Conservation (phyloP, 1,140 invertebrate species). For the Drosophila kanapiae region DNA sequence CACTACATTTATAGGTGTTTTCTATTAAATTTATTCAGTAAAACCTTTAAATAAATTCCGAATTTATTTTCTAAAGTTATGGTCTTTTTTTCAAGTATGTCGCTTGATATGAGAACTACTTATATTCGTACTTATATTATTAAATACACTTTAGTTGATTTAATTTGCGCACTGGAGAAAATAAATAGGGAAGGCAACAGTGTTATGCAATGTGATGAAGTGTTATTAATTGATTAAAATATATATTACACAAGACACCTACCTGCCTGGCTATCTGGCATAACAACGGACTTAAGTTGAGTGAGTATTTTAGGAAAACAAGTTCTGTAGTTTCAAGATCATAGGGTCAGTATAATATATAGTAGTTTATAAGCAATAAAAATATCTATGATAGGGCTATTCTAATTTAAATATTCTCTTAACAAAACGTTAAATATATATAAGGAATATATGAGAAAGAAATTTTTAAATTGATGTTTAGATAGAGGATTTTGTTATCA, state of each 20-base stretch:
- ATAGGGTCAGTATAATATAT: background rate
- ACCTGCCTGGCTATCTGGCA: background rate
- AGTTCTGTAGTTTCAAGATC: slow-evolving; percentile 1
- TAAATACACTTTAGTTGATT: background rate
- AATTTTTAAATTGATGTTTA: no score
- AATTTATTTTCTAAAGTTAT: background rate
- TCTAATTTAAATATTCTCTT: no score
- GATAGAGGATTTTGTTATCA: background rate
- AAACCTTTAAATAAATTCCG: background rate
- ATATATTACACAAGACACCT: background rate
- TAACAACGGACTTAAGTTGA: background rate
- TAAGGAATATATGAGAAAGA: no score
- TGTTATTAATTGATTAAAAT: slow-evolving; percentile 5
- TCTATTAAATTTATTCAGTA: background rate
- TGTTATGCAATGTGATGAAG: slow-evolving; percentile 1
- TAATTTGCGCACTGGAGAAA: background rate
- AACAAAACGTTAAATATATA: background rate
- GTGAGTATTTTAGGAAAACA: background rate
- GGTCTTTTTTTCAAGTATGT: background rate
- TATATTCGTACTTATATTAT: background rate
- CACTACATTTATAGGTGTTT: no score
- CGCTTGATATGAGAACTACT: background rate
- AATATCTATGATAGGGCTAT: background rate
- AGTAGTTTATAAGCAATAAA: background rate
- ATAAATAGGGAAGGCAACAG: background rate